Percentiles rank a stretch among this genome's conserved stretches.
Evolutionary conservation across 1,140 invertebrate genomes (phyloP).

Genomic region (Aethina tumida): DNA sequence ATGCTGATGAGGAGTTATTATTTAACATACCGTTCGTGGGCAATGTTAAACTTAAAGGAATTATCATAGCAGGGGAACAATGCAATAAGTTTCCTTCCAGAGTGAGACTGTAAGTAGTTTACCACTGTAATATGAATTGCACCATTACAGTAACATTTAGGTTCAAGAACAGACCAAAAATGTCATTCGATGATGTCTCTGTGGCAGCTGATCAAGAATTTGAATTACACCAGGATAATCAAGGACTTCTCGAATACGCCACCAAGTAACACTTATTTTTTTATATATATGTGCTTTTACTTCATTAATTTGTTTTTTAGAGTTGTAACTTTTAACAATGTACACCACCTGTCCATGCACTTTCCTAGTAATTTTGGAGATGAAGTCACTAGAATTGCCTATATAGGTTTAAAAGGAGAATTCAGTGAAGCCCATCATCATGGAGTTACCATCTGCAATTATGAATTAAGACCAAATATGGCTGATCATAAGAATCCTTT

Average conservation of each 20-base stretch:
- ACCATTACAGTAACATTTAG: too few relatives aligned
- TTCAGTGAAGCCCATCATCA: constrained; percentile 74
- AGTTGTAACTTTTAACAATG: constrained; percentile 81
- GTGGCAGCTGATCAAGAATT: constrained; percentile 79
- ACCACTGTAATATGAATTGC: constrained; percentile 6
- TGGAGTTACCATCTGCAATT: constrained; percentile 82
- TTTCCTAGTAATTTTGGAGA: constrained; percentile 81
- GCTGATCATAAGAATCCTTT: constrained; percentile 70
- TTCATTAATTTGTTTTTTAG: constrained; percentile 43
- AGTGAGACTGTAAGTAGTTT: constrained; percentile 69
- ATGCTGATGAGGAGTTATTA: constrained; percentile 86
- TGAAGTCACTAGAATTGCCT: constrained; percentile 78
- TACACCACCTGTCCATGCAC: constrained; percentile 79
- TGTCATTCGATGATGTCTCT: constrained; percentile 84
- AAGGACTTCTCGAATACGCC: constrained; percentile 77
- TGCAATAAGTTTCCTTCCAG: constrained; percentile 70
- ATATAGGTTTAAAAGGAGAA: constrained; percentile 92
- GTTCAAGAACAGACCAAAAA: constrained; percentile 83
- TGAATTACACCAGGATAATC: constrained; percentile 69
- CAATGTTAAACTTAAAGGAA: constrained; percentile 88
- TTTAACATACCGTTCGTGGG: constrained; percentile 96
- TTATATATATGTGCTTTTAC: constrained; percentile 6
- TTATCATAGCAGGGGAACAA: constrained; percentile 82
- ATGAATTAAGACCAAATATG: constrained; percentile 76
- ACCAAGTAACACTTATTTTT: constrained; percentile 57